A percentile compares a stretch with the other conserved stretches of the same genome.
phyloP scores from a whole-genome alignment of 2,888 invertebrate genomes.

The Tubulanus polymorphus region DNA sequence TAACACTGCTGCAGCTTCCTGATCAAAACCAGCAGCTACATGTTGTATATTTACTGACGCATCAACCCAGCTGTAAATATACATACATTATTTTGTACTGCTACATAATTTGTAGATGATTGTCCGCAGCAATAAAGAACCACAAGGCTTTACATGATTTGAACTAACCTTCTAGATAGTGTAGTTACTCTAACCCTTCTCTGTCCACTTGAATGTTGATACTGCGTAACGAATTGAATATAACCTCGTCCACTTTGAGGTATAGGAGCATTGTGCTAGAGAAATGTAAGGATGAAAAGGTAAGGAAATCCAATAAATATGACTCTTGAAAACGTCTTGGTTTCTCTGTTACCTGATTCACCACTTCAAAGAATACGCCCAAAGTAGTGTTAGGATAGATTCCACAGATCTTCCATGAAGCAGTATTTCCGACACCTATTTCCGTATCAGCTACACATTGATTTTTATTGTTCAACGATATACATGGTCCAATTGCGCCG shows the following conservation, averaged over 20 bases:
- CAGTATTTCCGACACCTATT: constrained; percentile 94
- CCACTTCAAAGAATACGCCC: constrained; percentile 92
- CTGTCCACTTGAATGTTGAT: constrained; percentile 96
- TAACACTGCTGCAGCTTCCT: constrained; percentile 95
- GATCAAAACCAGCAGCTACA: constrained; percentile 92
- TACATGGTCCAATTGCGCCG: constrained; percentile 95
- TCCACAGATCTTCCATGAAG: constrained; percentile 97
- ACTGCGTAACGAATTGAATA: constrained; percentile 96
- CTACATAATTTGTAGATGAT: constrained; percentile 12
- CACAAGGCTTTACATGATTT: too few species aligned
- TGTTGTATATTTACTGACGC: constrained; percentile 81
- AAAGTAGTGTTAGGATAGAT: constrained; percentile 88
- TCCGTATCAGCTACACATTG: constrained; percentile 93
- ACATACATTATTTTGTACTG: constrained; percentile 3
- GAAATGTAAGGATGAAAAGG: too few species aligned
- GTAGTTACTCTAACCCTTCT: constrained; percentile 93
- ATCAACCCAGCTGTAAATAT: constrained; percentile 80
- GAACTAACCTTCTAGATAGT: constrained; percentile 89
- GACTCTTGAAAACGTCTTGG: neutral
- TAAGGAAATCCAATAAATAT: too few species aligned
- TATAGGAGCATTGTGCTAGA: constrained; percentile 86
- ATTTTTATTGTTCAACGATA: constrained; percentile 87
- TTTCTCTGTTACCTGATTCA: constrained; percentile 51
- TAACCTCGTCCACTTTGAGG: constrained; percentile 95
- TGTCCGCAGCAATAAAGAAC: neutral